Percentiles rank a stretch among this genome's conserved stretches.
Conservation (phyloP, 2,888 invertebrate genomes). For the Stictocephala bisonia region DNA sequence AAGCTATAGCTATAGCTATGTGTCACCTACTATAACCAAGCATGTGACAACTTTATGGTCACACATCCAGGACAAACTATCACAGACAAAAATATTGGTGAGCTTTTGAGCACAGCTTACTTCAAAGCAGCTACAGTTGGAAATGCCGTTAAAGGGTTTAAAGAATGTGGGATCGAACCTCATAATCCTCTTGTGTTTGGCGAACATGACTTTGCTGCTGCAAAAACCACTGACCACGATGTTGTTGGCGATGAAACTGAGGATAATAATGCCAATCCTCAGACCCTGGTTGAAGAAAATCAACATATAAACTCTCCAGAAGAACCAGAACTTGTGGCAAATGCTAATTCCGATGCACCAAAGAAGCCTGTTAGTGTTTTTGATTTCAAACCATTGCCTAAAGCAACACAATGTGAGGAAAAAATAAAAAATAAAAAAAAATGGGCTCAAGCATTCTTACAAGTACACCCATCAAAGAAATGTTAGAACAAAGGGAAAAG, state of each 20-base stretch:
- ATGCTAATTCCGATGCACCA: background rate
- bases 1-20: background rate
- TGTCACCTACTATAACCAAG: background rate
- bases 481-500: no score
- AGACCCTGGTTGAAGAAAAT: background rate
- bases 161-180: slow-evolving; percentile 8
- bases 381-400: slow-evolving; percentile 34
- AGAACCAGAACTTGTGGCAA: background rate
- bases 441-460: no score
- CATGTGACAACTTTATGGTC: background rate
- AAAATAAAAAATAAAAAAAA: no score
- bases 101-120: background rate
- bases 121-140: slow-evolving; percentile 23
- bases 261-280: background rate
- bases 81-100: background rate
- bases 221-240: background rate
- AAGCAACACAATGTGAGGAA: no score
- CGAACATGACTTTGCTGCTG: slow-evolving; percentile 5
- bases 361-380: background rate
- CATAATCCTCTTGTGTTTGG: slow-evolving; percentile 9
- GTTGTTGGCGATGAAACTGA: background rate
- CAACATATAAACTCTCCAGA: background rate
- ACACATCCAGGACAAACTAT: background rate
- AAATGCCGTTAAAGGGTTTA: slow-evolving; percentile 1
- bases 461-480: no score